Conservation (phyloP, 2,888 invertebrate species). For the Xestia rhomboidea region DNA sequence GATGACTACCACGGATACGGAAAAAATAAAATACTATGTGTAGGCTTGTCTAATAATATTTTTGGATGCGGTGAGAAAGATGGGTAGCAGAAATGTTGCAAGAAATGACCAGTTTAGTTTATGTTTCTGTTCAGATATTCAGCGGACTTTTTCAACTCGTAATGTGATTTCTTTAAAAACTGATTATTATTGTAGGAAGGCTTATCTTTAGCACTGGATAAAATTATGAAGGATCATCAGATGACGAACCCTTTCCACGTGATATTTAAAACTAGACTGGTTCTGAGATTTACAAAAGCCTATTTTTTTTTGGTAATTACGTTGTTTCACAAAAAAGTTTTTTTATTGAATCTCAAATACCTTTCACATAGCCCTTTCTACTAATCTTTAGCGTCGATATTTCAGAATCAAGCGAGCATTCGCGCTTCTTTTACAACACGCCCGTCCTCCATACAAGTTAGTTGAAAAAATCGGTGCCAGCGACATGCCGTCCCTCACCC, state of each 20-base stretch:
- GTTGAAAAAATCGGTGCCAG: neutral
- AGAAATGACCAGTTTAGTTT: neutral
- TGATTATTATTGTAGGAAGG: too few species aligned
- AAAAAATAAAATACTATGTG: slow-evolving; percentile 34
- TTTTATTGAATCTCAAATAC: neutral
- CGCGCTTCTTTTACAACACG: too few species aligned
- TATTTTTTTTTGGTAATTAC: neutral
- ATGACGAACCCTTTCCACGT: neutral
- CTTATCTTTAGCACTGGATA: neutral
- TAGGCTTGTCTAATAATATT: slow-evolving; percentile 26
- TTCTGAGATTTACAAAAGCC: neutral
- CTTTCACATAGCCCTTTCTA: neutral
- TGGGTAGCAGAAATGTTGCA: neutral
- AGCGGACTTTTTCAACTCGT: neutral
- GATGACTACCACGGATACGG: slow-evolving; percentile 56
- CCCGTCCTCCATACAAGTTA: neutral
- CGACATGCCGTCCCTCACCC: neutral
- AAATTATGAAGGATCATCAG: neutral
- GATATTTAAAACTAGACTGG: neutral
- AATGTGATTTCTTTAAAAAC: neutral
- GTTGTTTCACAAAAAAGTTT: neutral
- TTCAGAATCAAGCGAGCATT: too few species aligned
- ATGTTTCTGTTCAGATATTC: slow-evolving; percentile 19
- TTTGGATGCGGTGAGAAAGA: slow-evolving; percentile 12
- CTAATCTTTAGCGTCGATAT: too few species aligned